A percentile compares a stretch with the other conserved stretches of the same genome.
Conservation (phyloP, 2,113 vertebrate species). For the Epinephelus lanceolatus region DNA sequence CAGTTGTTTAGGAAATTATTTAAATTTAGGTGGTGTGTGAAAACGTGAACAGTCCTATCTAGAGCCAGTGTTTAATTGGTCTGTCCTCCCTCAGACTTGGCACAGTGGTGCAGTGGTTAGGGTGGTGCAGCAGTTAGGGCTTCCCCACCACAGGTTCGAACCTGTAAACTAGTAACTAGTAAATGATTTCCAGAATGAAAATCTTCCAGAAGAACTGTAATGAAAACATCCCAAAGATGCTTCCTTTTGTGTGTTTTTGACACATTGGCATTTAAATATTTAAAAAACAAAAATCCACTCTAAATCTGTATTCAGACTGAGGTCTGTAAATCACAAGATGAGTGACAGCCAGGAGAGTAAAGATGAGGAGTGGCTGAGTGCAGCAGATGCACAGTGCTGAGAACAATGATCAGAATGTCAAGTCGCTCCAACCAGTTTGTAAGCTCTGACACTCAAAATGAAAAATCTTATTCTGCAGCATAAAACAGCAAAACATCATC, state of each 20-base stretch:
- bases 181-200: background rate
- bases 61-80: no score
- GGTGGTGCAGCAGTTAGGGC: no score
- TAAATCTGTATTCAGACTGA: background rate
- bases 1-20: no score
- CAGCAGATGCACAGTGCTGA: background rate
- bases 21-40: no score
- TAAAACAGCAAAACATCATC: background rate
- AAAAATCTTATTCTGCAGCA: background rate
- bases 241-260: no score
- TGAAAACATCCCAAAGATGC: background rate
- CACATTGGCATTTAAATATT: no score
- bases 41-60: no score
- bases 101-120: no score
- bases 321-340: background rate
- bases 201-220: background rate
- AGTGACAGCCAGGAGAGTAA: background rate
- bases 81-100: no score
- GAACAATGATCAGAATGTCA: slow-evolving; percentile 14
- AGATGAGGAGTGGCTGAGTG: background rate
- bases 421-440: background rate
- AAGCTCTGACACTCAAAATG: background rate
- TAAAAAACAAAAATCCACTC: background rate
- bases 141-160: no score
- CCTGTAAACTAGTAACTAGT: background rate